Percentiles rank a stretch among this genome's conserved stretches.
Conservation (phyloP, 2,888 invertebrate species). For the Charanyca ferruginea region DNA sequence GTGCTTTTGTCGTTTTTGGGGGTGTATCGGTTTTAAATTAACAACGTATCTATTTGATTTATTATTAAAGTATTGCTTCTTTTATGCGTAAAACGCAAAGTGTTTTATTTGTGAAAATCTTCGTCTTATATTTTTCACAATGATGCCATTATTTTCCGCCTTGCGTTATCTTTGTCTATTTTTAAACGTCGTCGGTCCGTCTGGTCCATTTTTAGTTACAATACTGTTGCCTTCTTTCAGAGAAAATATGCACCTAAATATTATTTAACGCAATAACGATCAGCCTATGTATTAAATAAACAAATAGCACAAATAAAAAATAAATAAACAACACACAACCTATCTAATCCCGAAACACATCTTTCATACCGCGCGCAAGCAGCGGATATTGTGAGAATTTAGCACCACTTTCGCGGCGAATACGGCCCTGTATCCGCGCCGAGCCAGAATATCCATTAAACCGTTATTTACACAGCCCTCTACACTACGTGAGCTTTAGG, state of each 20-base stretch:
- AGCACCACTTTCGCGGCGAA: constrained; percentile 40
- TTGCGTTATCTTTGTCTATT: background rate
- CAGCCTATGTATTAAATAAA: background rate
- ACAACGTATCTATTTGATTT: background rate
- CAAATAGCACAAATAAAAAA: constrained; percentile 23
- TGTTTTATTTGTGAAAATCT: background rate
- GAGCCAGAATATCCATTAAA: constrained; percentile 85
- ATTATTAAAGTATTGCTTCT: too few species aligned
- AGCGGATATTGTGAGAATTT: constrained; percentile 61
- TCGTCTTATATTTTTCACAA: background rate
- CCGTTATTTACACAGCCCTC: constrained; percentile 85
- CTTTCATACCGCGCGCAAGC: constrained; percentile 35
- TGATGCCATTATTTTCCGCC: background rate
- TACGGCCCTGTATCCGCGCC: constrained; percentile 70
- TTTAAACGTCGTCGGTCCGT: background rate
- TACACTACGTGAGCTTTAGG: constrained; percentile 75
- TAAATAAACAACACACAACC: constrained; percentile 32
- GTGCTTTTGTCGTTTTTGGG: background rate
- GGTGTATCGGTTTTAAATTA: constrained; percentile 7
- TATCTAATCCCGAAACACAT: constrained; percentile 47
- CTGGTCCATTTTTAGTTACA: background rate
- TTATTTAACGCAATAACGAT: background rate
- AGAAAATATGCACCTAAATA: background rate
- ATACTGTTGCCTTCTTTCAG: background rate
- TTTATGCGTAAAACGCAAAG: too few species aligned